Evolutionary conservation across 2,113 vertebrate species (phyloP), one percentile per base, ranked within the genome.

Genomic region (Prunella fulvescens): DNA sequence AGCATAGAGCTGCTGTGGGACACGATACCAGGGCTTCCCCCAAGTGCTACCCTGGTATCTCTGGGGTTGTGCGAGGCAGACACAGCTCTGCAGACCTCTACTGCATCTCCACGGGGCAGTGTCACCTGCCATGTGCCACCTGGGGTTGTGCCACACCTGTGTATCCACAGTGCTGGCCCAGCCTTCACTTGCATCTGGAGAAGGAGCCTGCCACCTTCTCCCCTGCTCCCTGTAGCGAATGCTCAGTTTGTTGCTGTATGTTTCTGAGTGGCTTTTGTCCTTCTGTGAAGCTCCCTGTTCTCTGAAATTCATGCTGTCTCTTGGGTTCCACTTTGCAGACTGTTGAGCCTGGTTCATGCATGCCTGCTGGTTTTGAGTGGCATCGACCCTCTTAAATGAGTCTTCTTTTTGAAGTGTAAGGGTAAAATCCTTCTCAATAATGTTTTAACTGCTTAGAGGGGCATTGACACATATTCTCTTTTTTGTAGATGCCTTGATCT

Each of bases 281-380:
- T 96, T 96, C 95, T 96, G 95, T 96, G 96, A 95, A 97, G 90
- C 94, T 96, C 95, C 93, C 93, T 94, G 94, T 90, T 96, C 95
- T 96, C 95, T 96, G 82, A 97, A 95, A 96, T 97, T 94, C 96
- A 94, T 86, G 74, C 95, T 97, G 93, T 94, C 93, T 97, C 94
- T 96, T 92, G 93, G 93, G 95, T 96, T 97, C 96, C 85, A 92
- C 94, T 96, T 96, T 97, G 93, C 95, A 96, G 95, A 97, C 95
- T 96, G 94, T 97, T 97, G 95, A 95, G 96, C 95, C 96, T 97
- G 96, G 96, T 96, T 96, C 95, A 95, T 97, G 95, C 94, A 96
- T 96, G 90, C 94, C 93, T 97, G 96, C 96, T 97, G 94, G 80
- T 96, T 96, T 97, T 96, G 93, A 94, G 96, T 97, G 93, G 94